phyloP scores from a whole-genome alignment of 2,888 invertebrate genomes.

The Scaptomyza parva region DNA sequence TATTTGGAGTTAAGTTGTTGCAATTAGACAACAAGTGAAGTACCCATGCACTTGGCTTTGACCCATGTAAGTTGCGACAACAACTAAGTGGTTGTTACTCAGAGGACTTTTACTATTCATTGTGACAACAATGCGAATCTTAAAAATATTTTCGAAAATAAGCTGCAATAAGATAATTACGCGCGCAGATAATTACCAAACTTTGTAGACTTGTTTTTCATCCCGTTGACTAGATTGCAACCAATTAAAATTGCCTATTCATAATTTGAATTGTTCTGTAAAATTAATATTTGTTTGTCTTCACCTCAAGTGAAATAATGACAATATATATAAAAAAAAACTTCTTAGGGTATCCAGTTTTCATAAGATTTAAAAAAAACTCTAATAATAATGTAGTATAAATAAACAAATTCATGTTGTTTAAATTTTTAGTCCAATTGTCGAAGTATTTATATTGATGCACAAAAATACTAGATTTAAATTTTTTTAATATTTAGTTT shows the following conservation, averaged over 20 bases:
- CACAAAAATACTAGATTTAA: too few species aligned
- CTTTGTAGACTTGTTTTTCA: conserved; percentile 43
- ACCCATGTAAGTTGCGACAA: conserved; percentile 43
- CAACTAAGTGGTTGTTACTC: conserved; percentile 37
- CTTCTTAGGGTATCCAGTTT: not conserved
- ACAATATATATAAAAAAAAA: not conserved
- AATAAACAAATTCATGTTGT: too few species aligned
- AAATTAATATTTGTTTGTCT: not conserved
- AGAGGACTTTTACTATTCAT: conserved; percentile 1
- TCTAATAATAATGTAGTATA: too few species aligned
- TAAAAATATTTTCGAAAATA: not conserved
- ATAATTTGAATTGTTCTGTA: not conserved
- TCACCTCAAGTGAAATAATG: not conserved
- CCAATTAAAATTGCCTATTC: conserved; percentile 10
- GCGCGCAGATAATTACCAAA: conserved; percentile 44
- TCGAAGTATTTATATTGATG: too few species aligned
- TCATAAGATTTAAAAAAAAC: not conserved
- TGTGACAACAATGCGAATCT: conserved; percentile 7
- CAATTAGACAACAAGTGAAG: conserved; percentile 69
- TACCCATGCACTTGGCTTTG: conserved; percentile 52
- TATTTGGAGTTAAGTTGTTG: conserved; percentile 75
- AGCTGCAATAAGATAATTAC: not conserved
- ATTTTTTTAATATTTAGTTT: too few species aligned
- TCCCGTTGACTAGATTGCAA: conserved; percentile 35
- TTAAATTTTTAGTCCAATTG: too few species aligned